phyloP scores from a whole-genome alignment of 92 coral and sea anemone species.

The Porites evermanni region DNA sequence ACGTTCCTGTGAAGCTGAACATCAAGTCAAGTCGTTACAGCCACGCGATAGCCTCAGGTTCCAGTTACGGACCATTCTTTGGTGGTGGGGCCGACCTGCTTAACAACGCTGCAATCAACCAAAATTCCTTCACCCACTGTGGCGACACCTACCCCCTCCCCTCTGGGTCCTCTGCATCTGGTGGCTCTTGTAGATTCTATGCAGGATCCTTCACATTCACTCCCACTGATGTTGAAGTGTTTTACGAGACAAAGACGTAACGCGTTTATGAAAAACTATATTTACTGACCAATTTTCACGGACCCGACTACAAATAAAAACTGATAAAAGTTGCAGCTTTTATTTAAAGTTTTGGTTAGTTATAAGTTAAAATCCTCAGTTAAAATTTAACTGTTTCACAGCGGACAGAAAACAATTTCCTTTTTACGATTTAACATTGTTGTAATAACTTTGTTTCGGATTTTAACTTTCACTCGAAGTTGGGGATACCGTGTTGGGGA shows the following conservation, averaged over 20 bases:
- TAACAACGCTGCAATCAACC: not conserved
- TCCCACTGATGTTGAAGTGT: not conserved
- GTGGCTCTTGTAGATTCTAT: conserved; percentile 10
- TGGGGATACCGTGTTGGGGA: too few species aligned
- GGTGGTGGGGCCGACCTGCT: not conserved
- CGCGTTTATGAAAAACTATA: too few species aligned
- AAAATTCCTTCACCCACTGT: not conserved
- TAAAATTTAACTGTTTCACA: too few species aligned
- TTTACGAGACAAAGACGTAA: conserved; percentile 7
- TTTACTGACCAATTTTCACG: too few species aligned
- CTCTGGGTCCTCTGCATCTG: not conserved
- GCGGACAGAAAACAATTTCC: too few species aligned
- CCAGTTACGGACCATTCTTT: not conserved
- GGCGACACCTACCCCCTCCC: conserved; percentile 17
- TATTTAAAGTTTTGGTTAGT: too few species aligned
- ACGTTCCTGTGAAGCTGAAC: conserved; percentile 9
- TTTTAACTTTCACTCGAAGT: too few species aligned
- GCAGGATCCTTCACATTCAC: conserved; percentile 1
- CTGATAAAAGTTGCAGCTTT: too few species aligned
- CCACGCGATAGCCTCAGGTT: not conserved
- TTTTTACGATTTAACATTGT: too few species aligned
- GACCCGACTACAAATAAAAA: too few species aligned
- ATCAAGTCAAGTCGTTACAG: not conserved
- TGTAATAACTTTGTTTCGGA: too few species aligned
- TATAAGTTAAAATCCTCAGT: too few species aligned